These are phyloP conservation scores for Acanthurus lineatus DNA, from an alignment of 2,797 vertebrate genomes.

Conservation along the genomic window DNA sequence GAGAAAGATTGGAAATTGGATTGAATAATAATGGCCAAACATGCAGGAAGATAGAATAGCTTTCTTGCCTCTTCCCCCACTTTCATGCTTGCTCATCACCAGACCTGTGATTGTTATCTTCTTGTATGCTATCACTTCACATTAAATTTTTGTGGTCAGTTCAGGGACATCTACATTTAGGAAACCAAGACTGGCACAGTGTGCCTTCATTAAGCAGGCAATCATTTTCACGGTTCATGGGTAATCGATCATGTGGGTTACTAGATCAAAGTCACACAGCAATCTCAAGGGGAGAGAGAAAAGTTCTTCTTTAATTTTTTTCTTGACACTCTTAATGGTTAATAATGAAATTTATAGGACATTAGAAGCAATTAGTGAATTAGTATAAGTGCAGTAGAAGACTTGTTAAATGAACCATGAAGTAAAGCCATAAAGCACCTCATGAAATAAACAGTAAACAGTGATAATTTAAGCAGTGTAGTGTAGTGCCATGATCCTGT, in stretches of 20 bases:
- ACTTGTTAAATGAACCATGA: slow-evolving; percentile 46
- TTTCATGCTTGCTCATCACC: slow-evolving; percentile 38
- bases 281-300: slow-evolving; percentile 54
- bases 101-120: slow-evolving; percentile 35
- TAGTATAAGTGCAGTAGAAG: slow-evolving; percentile 32
- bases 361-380: slow-evolving; percentile 54
- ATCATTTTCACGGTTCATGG: slow-evolving; percentile 74
- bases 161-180: slow-evolving; percentile 68
- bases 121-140: slow-evolving; percentile 37
- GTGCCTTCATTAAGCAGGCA: slow-evolving; percentile 70
- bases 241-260: slow-evolving; percentile 72
- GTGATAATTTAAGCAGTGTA: slow-evolving; percentile 34
- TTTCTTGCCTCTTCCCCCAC: slow-evolving; percentile 27
- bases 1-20: slow-evolving; percentile 54
- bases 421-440: slow-evolving; percentile 50
- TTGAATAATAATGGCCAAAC: slow-evolving; percentile 70
- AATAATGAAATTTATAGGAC: slow-evolving; percentile 53
- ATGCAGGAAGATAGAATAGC: slow-evolving; percentile 37
- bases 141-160: slow-evolving; percentile 64
- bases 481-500: slow-evolving; percentile 26
- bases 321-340: slow-evolving; percentile 19
- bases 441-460: slow-evolving; percentile 60
- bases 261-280: slow-evolving; percentile 71
- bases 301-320: slow-evolving; percentile 26
- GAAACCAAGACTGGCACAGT: slow-evolving; percentile 60